Conservation (phyloP, 2,797 vertebrate genomes). For the Xyrichtys novacula region DNA sequence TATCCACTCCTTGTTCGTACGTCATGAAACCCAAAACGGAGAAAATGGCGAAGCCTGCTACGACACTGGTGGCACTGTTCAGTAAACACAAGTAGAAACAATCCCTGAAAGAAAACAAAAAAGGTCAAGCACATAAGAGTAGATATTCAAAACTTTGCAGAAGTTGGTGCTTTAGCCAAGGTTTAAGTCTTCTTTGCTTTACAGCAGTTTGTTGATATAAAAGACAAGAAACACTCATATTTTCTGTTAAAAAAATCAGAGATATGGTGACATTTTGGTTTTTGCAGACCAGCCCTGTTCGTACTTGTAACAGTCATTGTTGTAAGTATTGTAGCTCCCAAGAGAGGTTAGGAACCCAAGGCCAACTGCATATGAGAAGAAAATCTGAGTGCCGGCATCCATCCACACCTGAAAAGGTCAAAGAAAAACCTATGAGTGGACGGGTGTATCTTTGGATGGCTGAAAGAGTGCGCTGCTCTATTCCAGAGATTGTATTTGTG, state of each 20-base stretch:
- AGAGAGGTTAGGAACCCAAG: conserved; percentile 93
- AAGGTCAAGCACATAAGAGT: neutral
- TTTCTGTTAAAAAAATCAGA: no score
- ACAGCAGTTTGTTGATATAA: neutral
- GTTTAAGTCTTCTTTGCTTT: neutral
- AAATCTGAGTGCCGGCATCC: conserved; percentile 94
- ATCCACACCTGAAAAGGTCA: conserved; percentile 89
- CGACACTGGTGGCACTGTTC: conserved; percentile 92
- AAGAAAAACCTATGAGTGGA: neutral
- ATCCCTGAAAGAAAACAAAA: conserved; percentile 81
- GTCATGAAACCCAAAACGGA: conserved; percentile 95
- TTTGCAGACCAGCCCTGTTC: neutral
- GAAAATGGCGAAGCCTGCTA: conserved; percentile 94
- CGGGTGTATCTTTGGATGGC: no score
- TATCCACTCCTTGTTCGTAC: conserved; percentile 90
- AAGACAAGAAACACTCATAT: neutral
- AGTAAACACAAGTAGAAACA: conserved; percentile 91
- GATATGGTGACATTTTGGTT: neutral
- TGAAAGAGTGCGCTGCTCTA: neutral
- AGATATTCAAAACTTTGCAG: neutral
- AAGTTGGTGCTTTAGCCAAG: neutral
- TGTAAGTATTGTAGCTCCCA: conserved; percentile 93
- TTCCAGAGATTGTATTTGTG: neutral
- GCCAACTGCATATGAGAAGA: conserved; percentile 92
- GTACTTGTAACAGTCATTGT: conserved; percentile 93